Conservation (phyloP, 2,113 vertebrate genomes). For the Phycodurus eques region DNA sequence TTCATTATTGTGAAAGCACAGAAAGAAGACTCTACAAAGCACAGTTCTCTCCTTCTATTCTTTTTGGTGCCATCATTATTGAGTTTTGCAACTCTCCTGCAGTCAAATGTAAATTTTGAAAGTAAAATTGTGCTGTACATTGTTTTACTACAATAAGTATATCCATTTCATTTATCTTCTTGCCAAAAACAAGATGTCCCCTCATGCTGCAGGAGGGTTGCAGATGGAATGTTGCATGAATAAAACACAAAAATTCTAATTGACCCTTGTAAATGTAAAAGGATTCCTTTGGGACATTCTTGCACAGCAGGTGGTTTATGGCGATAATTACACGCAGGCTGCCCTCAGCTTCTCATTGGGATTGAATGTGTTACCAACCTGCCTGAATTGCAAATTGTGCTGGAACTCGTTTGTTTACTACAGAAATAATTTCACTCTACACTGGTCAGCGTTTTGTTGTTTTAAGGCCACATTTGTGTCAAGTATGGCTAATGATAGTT, state of each 20-base stretch:
- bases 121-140: neutral
- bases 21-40: constrained; percentile 11
- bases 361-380: constrained; percentile 20
- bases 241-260: constrained; percentile 29
- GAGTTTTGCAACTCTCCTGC: neutral
- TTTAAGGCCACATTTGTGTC: neutral
- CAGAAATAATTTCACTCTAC: neutral
- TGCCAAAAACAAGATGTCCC: neutral
- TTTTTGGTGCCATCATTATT: neutral
- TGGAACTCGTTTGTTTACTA: neutral
- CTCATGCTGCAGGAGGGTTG: neutral
- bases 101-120: neutral
- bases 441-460: neutral
- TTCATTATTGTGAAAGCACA: constrained; percentile 37
- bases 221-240: constrained; percentile 9
- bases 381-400: constrained; percentile 3
- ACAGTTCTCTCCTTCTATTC: neutral
- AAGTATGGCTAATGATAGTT: neutral
- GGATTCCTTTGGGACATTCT: constrained; percentile 19
- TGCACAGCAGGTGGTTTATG: constrained; percentile 34
- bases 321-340: constrained; percentile 19
- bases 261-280: constrained; percentile 32
- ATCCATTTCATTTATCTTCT: neutral
- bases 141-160: neutral
- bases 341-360: constrained; percentile 11